Conservation (phyloP, 2,113 vertebrate genomes). For the Hippocampus guttulatus region DNA sequence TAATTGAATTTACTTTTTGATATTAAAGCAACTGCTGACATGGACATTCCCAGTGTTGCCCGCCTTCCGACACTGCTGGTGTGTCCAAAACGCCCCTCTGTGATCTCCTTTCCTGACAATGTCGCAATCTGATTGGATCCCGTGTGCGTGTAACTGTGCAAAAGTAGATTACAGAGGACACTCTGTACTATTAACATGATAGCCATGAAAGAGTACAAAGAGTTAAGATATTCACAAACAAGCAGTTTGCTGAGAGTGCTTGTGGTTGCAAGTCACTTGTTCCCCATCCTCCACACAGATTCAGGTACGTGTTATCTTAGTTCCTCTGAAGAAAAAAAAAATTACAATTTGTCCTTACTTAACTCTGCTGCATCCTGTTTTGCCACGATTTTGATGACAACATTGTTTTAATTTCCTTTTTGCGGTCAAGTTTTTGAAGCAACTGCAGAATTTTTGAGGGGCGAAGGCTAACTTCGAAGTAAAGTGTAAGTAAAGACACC, state of each 20-base stretch:
- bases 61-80: neutral
- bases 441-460: neutral
- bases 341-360: neutral
- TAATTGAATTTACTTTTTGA: conserved; percentile 35
- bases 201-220: neutral
- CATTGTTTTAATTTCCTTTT: neutral
- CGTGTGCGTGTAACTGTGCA: neutral
- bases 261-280: neutral
- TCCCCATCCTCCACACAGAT: neutral
- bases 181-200: neutral
- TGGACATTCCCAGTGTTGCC: conserved; percentile 16
- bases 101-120: neutral
- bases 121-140: neutral
- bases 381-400: neutral
- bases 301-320: neutral
- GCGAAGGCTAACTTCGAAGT: neutral
- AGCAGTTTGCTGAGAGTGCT: neutral
- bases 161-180: neutral
- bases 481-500: conserved; percentile 23
- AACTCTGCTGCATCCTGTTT: neutral
- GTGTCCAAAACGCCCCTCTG: neutral
- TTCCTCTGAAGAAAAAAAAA: neutral
- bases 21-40: conserved; percentile 32
- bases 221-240: neutral
- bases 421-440: neutral